phyloP scores from a whole-genome alignment of 2,113 vertebrate genomes.

The Todiramphus chloris region DNA sequence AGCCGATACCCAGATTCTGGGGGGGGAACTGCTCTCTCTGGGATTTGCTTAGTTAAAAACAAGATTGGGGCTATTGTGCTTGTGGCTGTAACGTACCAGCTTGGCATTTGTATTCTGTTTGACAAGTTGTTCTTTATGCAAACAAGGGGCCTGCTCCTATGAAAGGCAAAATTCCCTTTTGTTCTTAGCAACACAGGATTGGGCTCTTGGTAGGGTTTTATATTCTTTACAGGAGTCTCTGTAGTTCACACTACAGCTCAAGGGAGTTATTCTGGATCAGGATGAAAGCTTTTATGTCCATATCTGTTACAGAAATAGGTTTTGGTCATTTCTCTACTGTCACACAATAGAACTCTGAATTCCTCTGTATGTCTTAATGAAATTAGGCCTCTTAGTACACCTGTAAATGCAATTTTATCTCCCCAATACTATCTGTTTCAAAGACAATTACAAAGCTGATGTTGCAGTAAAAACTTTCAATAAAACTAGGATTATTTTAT shows the following conservation, averaged over 20 bases:
- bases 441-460: not conserved
- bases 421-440: not conserved
- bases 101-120: conserved; percentile 15
- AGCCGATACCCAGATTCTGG: not conserved
- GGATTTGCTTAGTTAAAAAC: conserved; percentile 14
- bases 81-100: conserved; percentile 1
- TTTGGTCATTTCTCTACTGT: not conserved
- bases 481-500: not conserved
- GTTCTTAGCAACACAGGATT: not conserved
- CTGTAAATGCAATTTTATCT: not conserved
- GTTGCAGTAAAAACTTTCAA: not conserved
- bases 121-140: conserved; percentile 40
- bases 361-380: not conserved
- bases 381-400: not conserved
- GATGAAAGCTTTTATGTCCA: conserved; percentile 9
- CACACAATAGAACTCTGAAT: not conserved
- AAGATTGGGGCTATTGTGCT: conserved; percentile 24
- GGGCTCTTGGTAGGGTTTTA: not conserved
- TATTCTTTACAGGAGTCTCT: not conserved
- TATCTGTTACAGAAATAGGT: not conserved
- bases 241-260: not conserved
- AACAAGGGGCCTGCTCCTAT: conserved; percentile 1
- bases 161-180: conserved; percentile 18
- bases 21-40: not conserved
- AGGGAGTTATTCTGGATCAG: not conserved